Conservation (phyloP, 2,113 vertebrate genomes). For the Cyphomyrus discorhynchus region DNA sequence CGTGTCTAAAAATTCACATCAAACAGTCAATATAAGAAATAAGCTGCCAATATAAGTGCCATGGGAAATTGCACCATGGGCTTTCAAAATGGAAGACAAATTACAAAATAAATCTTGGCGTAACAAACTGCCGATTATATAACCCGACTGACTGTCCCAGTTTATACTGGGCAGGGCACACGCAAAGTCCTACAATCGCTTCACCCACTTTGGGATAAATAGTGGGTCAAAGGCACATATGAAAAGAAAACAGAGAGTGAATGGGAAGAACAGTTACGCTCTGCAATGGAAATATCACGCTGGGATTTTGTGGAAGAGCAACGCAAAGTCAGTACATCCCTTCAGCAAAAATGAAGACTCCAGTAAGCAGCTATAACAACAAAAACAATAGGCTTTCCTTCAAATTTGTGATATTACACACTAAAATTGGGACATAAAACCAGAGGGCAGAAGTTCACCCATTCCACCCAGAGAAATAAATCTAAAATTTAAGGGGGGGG, state of each 20-base stretch:
- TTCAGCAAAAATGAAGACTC: background rate
- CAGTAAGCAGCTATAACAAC: background rate
- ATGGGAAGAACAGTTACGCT: background rate
- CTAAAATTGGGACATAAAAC: background rate
- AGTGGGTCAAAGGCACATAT: background rate
- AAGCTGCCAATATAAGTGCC: background rate
- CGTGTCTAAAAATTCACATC: background rate
- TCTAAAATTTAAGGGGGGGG: constrained; percentile 23
- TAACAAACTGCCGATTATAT: background rate
- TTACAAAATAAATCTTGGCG: background rate
- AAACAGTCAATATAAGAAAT: background rate
- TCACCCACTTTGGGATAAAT: background rate
- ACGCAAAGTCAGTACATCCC: constrained; percentile 14
- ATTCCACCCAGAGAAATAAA: constrained; percentile 26
- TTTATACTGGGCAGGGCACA: background rate
- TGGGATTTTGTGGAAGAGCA: background rate
- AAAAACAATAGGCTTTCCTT: background rate
- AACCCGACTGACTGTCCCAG: background rate
- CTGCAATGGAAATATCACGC: background rate
- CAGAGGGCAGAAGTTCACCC: background rate
- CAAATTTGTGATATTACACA: background rate
- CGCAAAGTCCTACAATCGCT: background rate
- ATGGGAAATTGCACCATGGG: background rate
- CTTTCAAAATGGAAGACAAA: background rate
- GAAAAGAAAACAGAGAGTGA: background rate